These are phyloP conservation scores for Chamaea fasciata DNA, from an alignment of 2,113 vertebrate genomes.

Conservation along the genomic window DNA sequence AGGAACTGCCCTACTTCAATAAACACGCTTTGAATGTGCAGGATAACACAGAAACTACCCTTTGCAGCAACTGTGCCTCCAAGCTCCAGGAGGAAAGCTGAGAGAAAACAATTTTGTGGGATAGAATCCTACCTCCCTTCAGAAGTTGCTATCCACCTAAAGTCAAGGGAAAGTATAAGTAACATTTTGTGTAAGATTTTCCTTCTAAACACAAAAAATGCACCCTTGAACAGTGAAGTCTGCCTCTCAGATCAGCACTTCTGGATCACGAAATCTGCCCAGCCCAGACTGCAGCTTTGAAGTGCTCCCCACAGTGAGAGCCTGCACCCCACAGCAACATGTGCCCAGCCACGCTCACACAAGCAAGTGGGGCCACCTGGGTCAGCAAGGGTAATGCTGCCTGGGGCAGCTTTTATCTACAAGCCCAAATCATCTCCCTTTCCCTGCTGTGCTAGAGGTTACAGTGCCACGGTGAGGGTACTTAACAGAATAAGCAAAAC, in stretches of 20 bases:
- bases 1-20: neutral
- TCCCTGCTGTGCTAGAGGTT: neutral
- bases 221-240: neutral
- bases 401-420: neutral
- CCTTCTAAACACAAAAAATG: neutral
- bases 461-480: neutral
- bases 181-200: neutral
- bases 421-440: neutral
- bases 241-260: neutral
- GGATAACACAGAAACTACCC: neutral
- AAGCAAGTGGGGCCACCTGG: fast-evolving
- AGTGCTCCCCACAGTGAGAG: neutral
- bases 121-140: neutral
- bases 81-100: neutral
- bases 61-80: neutral
- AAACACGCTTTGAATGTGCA: neutral
- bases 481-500: neutral
- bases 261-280: neutral
- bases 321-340: fast-evolving
- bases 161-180: neutral
- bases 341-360: neutral
- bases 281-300: neutral
- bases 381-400: neutral
- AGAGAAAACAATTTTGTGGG: neutral
- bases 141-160: neutral